Conservation (phyloP, 2,113 vertebrate species). For the Opisthocomus hoazin region DNA sequence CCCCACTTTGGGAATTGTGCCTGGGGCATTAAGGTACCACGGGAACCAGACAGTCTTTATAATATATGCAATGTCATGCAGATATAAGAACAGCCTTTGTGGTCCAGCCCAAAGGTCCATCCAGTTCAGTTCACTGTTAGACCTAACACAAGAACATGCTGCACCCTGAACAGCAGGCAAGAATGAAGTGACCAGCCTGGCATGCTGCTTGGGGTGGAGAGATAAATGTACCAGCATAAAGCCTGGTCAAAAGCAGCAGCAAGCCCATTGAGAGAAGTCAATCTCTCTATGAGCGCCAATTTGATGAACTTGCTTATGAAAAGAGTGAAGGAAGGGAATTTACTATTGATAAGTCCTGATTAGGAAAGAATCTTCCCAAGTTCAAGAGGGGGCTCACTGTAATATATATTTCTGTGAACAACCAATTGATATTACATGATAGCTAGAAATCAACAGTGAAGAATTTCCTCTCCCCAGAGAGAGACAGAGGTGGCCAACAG, state of each 20-base stretch:
- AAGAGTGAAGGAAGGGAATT: neutral
- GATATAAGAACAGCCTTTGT: neutral
- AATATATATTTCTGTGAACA: neutral
- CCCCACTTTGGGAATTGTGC: accelerated
- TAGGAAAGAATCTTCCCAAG: neutral
- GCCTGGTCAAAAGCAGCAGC: neutral
- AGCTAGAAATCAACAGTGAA: neutral
- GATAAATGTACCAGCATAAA: neutral
- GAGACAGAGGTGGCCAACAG: neutral
- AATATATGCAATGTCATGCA: neutral
- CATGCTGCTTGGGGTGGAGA: neutral
- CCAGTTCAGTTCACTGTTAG: neutral
- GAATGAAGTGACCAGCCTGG: neutral
- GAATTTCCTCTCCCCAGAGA: neutral
- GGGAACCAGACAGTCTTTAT: neutral
- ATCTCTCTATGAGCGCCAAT: neutral
- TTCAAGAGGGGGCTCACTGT: neutral
- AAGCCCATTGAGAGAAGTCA: neutral
- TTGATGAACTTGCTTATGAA: neutral
- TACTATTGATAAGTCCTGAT: neutral
- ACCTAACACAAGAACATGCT: neutral
- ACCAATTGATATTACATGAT: neutral
- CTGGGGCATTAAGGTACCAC: neutral
- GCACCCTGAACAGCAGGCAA: neutral
- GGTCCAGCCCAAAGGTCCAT: neutral